Evolutionary conservation across 2,888 invertebrate species (phyloP), one percentile per base, ranked within the genome.

Genomic region (Drosophila lutescens): DNA sequence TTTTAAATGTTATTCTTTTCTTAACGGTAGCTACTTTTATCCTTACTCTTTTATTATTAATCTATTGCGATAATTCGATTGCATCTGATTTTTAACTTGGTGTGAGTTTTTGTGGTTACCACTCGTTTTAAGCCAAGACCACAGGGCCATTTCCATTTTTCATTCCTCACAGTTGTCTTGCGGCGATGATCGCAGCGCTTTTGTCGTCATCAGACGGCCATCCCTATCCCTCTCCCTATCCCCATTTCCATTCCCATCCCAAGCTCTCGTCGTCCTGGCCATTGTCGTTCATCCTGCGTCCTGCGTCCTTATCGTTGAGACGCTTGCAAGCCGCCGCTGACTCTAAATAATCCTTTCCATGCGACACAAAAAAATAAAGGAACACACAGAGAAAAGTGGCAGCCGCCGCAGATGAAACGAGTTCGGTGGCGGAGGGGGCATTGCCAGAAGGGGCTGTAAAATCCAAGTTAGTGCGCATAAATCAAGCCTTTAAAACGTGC

Each of bases 401-500:
- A 57, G 62, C 59, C 62, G 51, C 67, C 74, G 60, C 63, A 69
- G 66, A 71, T 73, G 77, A 68, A 81, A 74, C 79, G 66, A 55
- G 44, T 26, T 34, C 74, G 53, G 32, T 9, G 49, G 68, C 30
- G 12, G 15, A 9, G 13, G 20, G 44, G 26, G 44, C 12, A 56
- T 15, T 23, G 20, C 32, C 23, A 61, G 62, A 60, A 57, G 78
- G 59, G 67, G 78, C 77, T 86, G 85, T 84, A 86, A 85, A 85
- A 85, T 88, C 88, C 85, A 88, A 85, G 85, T 88, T 85, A 88
- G 85, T 82, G 89, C 86, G 90, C 88, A 89, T 89, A 89, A 89
- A 90, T 89, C 90, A 90, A 90, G 90, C 89, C 88, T 82, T 86
- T 85, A 87, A 86, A 88, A 86, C 88, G 88, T 89, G 88, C 89